A percentile compares a stretch with the other conserved stretches of the same genome.
Evolutionary conservation across 2,888 invertebrate species (phyloP).

Genomic region (Drosophila monieri): DNA sequence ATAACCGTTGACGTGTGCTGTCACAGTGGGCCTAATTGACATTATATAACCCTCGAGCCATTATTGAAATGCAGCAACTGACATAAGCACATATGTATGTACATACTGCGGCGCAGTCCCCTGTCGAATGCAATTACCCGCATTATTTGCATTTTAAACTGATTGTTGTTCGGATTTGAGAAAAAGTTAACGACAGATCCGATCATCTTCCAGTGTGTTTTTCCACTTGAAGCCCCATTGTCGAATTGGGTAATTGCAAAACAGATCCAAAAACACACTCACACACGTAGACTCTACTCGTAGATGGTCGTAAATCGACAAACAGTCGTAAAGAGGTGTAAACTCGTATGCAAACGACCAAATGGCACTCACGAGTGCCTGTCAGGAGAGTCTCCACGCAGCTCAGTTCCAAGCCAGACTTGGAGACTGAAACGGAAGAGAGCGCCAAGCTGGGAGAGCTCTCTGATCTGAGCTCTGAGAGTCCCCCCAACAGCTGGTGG

Average conservation of each 20-base stretch:
- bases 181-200: conserved; percentile 20
- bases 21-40: conserved; percentile 57
- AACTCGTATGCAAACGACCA: conserved; percentile 65
- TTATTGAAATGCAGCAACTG: conserved; percentile 25
- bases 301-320: conserved; percentile 35
- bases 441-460: conserved; percentile 16
- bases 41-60: conserved; percentile 36
- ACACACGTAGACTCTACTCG: conserved; percentile 8
- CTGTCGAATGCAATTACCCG: conserved; percentile 16
- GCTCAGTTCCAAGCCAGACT: conserved; percentile 16
- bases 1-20: conserved; percentile 33
- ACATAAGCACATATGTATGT: conserved; percentile 10
- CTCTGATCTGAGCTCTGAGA: conserved; percentile 1
- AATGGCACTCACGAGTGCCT: conserved; percentile 20
- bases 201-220: conserved; percentile 8
- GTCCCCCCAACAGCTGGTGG: conserved; percentile 48
- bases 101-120: neutral
- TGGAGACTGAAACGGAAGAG: conserved; percentile 38
- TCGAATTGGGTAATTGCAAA: conserved; percentile 62
- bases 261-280: conserved; percentile 35
- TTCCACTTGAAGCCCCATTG: conserved; percentile 49
- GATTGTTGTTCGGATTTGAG: conserved; percentile 19
- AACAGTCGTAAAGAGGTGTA: conserved; percentile 61
- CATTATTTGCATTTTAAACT: conserved; percentile 38
- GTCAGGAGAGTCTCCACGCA: neutral